Base-by-base conservation (phyloP, 1,140 invertebrate species). In the Drosophila mauritiana region DNA sequence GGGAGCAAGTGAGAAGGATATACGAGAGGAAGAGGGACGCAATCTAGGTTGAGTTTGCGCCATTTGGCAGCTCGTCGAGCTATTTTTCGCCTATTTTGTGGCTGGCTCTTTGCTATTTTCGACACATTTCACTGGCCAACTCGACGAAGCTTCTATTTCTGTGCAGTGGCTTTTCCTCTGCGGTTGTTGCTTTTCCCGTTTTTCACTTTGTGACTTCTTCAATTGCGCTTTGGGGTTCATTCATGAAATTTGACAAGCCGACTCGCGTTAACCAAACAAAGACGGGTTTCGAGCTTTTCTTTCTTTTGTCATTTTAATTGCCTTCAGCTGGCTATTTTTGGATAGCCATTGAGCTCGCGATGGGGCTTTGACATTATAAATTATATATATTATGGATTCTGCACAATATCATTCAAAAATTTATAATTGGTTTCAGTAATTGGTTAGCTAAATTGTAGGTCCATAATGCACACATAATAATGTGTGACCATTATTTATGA, bases 201-300 rank as follows among this genome's bases (percentile, higher is more conserved):
- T 62, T 52, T 56, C 20, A 22, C 59, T 76, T 76, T 67, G 37
- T 55, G 63, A 51, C 52, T 57, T 65, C 79, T 79, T 86, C 75
- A 83, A 88, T 79, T 82, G 74, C 69, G 63, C 69, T 49, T 22
- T 39, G 22, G 64, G 55, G 74, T 88, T 83, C 83, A 86, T 86
- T 86, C 83, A 86, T 86, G 83, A 83, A 86, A 79, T 75, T 88
- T 83, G 83, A 88, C 79, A 88, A 69, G 57, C 65, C 55, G 70
- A 74, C 82, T 63, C 49, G 48, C 39, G 46, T 49, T 43, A 52
- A 59, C 48, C 56, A 69, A 86, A 86, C 73, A 78, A 73, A 67
- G 77, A 72, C 73, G 58, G 75, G 57, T 51, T 53, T 75, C 65
- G 58, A 88, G 82, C 82, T 78, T 85, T 83, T 70, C 34, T 57